These are phyloP conservation scores for Sitobion miscanthi DNA, from an alignment of 1,140 invertebrate genomes.

Conservation along the genomic window DNA sequence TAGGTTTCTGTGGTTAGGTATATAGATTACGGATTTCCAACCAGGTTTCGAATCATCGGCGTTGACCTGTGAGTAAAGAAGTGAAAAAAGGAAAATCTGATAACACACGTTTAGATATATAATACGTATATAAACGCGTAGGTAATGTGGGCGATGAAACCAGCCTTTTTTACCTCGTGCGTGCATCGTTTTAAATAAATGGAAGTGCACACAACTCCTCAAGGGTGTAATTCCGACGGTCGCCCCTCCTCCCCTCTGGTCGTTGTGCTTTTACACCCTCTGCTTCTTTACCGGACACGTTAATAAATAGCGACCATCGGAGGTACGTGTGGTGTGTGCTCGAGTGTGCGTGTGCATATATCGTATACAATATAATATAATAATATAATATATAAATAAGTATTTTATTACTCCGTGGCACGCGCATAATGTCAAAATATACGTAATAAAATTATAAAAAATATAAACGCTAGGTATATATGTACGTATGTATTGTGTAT, in stretches of 20 bases:
- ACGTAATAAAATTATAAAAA: neutral
- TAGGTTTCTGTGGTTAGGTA: neutral
- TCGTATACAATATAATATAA: neutral
- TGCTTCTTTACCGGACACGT: neutral
- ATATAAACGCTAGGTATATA: neutral
- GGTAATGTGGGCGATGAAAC: slow-evolving; percentile 7
- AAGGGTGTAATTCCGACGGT: slow-evolving; percentile 30
- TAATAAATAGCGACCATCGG: slow-evolving; percentile 21
- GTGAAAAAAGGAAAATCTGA: neutral
- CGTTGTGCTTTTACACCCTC: slow-evolving; percentile 19
- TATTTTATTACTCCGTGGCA: slow-evolving; percentile 23
- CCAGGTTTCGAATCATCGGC: neutral
- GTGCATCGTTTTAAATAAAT: slow-evolving; percentile 32
- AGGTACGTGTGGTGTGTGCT: neutral
- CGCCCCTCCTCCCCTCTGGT: neutral
- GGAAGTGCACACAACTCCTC: slow-evolving; percentile 1
- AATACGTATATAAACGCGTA: neutral
- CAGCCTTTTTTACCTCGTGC: neutral
- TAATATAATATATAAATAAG: neutral
- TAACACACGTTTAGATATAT: neutral
- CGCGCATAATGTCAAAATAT: slow-evolving; percentile 4
- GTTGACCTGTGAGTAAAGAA: neutral
- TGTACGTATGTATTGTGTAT: neutral
- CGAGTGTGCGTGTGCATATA: neutral
- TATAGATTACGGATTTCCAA: too few relatives aligned